Percentiles rank a stretch among this genome's conserved stretches.
Conservation (phyloP, 2,888 invertebrate species). For the Platycnemis pennipes region DNA sequence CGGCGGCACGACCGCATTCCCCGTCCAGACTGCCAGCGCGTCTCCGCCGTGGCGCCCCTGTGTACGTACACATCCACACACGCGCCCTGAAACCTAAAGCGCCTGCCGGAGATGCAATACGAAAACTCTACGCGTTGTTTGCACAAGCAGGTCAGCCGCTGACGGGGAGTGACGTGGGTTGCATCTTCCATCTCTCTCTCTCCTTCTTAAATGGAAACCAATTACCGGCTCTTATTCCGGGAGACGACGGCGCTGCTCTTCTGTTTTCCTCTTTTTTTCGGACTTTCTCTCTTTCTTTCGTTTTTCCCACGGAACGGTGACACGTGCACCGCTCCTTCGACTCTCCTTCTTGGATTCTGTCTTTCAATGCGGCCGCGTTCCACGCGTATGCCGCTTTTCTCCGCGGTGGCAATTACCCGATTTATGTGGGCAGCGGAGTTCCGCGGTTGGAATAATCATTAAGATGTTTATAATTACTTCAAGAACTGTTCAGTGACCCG, state of each 20-base stretch:
- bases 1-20: too few relatives aligned
- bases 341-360: neutral
- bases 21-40: too few relatives aligned
- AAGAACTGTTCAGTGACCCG: neutral
- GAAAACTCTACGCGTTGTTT: neutral
- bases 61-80: too few relatives aligned
- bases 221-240: slow-evolving; percentile 70
- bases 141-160: neutral
- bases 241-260: slow-evolving; percentile 64
- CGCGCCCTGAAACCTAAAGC: neutral
- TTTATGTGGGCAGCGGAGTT: neutral
- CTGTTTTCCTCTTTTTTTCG: slow-evolving; percentile 46
- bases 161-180: neutral
- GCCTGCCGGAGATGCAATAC: neutral
- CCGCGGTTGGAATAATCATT: neutral
- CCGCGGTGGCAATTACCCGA: neutral
- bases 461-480: neutral
- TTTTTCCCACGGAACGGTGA: neutral
- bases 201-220: slow-evolving; percentile 65
- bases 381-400: too few relatives aligned
- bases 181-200: too few relatives aligned
- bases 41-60: too few relatives aligned
- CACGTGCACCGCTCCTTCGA: neutral
- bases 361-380: too few relatives aligned
- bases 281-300: slow-evolving; percentile 67